Base-by-base conservation (phyloP, 2,797 vertebrate species). In the Zalophus californianus region DNA sequence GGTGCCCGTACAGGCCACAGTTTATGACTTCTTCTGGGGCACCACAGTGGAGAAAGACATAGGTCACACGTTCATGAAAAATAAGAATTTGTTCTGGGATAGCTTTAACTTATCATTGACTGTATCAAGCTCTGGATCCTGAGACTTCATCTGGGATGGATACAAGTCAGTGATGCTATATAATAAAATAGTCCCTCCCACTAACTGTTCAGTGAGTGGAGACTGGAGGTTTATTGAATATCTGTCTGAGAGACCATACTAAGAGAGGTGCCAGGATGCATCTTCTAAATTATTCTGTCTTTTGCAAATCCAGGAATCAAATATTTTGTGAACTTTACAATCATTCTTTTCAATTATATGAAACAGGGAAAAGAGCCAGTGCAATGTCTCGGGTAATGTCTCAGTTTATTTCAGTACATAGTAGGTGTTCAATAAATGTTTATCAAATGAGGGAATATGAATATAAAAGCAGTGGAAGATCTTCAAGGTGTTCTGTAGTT, bases 11-110 rank as follows among this genome's bases (percentile, higher is more conserved):
- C 12, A 3, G 91, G 11, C 4, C 60, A 85, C n/a, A 80, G 38
- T 50, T 75, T 78, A 16, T 23, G 56, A 60, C 35, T 68, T 80
- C 13, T 60, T 73, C 73, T 83, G 48, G 25, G 52, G 4, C 8
- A 77, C 56, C 6, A 52, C 2, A 58, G 29, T 60, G 41, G 5
- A 62, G 7, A 56, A 91, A 60, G 41, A 29, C 41, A 85, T 14
- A 77, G 20, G 68, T 93, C 44, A 93, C 12, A 89, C n/a, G 29
- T 80, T 91, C 5, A 60, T 18, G 48, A 87, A 96, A 94, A 68
- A 60, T 11, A 68, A 35, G 21, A 84, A 18, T 21, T 32, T 96
- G 50, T 54, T 82, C 70, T 77, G 25, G 35, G 23, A 60, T 29
- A 56, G 3, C 13, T 95, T 73, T 93, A 87, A 48, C 21, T 18